A percentile compares a stretch with the other conserved stretches of the same genome.
phyloP scores from a whole-genome alignment of 2,888 invertebrate species.

The Epinotia brunnichana region DNA sequence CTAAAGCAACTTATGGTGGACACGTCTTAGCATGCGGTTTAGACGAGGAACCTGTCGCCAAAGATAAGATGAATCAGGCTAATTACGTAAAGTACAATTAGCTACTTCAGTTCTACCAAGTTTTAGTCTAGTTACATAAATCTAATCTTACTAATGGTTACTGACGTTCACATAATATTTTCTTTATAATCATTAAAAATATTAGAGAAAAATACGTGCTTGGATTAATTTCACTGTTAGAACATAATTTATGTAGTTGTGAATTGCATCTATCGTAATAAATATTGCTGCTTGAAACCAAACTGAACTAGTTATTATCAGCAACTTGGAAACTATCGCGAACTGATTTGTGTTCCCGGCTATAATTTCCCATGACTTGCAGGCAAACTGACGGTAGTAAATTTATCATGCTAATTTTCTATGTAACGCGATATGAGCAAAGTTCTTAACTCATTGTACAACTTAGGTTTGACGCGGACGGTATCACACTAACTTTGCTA shows the following conservation, averaged over 20 bases:
- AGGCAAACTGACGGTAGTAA: slow-evolving; percentile 29
- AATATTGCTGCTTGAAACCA: neutral
- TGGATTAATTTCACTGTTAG: neutral
- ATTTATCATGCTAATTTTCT: slow-evolving; percentile 42
- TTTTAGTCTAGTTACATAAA: neutral
- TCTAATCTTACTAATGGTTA: neutral
- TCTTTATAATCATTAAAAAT: neutral
- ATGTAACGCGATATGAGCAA: slow-evolving; percentile 42
- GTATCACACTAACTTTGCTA: slow-evolving; percentile 36
- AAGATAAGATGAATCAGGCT: neutral
- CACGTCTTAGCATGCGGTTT: no score
- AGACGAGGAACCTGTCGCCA: neutral
- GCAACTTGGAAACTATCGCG: slow-evolving; percentile 26
- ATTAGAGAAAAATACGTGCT: neutral
- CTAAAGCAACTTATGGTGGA: no score
- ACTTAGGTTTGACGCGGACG: slow-evolving; percentile 39
- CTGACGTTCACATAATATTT: neutral
- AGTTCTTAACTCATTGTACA: slow-evolving; percentile 38
- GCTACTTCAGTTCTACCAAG: neutral
- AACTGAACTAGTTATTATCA: slow-evolving; percentile 12
- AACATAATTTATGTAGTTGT: neutral
- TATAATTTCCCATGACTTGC: slow-evolving; percentile 29
- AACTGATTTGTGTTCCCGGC: slow-evolving; percentile 26
- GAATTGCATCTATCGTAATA: neutral
- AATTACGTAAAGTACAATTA: neutral